Conservation (phyloP, 2,797 vertebrate genomes). For the Xenops minutus region DNA sequence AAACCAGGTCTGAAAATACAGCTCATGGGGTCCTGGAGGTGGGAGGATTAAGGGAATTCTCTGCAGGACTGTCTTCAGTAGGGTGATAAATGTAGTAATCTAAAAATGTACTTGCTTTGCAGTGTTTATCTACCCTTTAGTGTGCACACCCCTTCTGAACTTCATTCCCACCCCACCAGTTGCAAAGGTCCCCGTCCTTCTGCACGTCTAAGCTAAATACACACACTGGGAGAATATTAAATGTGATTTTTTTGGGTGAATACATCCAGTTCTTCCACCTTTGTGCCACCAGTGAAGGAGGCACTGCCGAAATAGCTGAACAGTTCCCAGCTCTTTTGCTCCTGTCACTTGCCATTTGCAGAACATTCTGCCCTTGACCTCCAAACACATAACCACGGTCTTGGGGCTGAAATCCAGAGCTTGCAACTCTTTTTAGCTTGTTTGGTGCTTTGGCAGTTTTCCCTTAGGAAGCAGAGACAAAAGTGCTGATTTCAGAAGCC, state of each 20-base stretch:
- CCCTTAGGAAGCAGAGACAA: not conserved
- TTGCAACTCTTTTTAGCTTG: not conserved
- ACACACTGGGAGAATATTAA: not conserved
- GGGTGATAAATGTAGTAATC: not conserved
- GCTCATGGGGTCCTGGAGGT: not conserved
- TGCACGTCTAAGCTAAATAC: not conserved
- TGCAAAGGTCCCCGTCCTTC: not conserved
- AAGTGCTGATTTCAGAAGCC: not conserved
- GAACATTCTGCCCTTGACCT: not conserved
- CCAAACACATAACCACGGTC: not conserved
- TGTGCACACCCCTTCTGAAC: not conserved
- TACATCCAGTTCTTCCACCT: not conserved
- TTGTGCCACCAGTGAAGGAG: not conserved
- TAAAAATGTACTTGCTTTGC: not conserved
- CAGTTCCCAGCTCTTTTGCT: not conserved
- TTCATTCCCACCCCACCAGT: not conserved
- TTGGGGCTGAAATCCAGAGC: not conserved
- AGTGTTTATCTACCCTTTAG: not conserved
- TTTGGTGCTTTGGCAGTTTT: not conserved
- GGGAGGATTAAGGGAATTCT: not conserved
- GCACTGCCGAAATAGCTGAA: not conserved
- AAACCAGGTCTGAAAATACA: not conserved
- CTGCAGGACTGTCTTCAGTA: not conserved
- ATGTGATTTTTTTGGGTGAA: not conserved
- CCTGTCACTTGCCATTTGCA: not conserved